Base-by-base conservation (phyloP, 2,888 invertebrate species). In the Pherbina coryleti region DNA sequence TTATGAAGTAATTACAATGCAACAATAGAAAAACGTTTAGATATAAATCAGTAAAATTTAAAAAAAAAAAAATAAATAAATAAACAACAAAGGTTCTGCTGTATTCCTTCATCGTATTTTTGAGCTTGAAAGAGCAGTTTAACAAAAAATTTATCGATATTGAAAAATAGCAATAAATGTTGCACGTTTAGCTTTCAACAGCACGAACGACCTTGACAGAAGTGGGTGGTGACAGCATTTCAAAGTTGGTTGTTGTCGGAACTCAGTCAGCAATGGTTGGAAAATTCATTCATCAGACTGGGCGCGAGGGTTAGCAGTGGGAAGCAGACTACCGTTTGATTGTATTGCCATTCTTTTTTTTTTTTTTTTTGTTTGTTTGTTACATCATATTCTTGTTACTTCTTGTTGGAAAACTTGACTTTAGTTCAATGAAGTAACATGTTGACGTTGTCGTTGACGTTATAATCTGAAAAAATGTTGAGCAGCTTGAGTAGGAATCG, bases 151-250 rank as follows among this genome's bases (percentile, higher is more conserved):
- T 2, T 17, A 5, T 34, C 66, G n/a, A 66, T 19, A 34, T 19
- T 66, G 11, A 66, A 60, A 60, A 28, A 11, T 19, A 0, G 60
- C 25, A 60, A 60, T 22, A 60, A 60, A 60, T 60, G 25, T 28
- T 60, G 60, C 60, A 44, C 28, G 60, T 60, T 34, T 7, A 70
- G 70, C n/a, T 28, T 19, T 49, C 49, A 17, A 31, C 62, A 44
- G 44, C 62, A 44, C 28, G 44, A 60, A 62, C 62, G 62, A 44
- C 73, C 60, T 73, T 73, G 73, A 62, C 73, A 49, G 31, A 73
- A 49, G 73, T 62, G 73, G 73, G 62, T 62, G 62, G 73, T 49
- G 49, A 44, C 53, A 34, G 11, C 25, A 2, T n/a, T 34, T 71
- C 25, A 5, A 53, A 4, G 25, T 55, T 49, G 25, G 1, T n/a